phyloP scores from a whole-genome alignment of 2,113 vertebrate genomes.

The Nyctereutes procyonoides region DNA sequence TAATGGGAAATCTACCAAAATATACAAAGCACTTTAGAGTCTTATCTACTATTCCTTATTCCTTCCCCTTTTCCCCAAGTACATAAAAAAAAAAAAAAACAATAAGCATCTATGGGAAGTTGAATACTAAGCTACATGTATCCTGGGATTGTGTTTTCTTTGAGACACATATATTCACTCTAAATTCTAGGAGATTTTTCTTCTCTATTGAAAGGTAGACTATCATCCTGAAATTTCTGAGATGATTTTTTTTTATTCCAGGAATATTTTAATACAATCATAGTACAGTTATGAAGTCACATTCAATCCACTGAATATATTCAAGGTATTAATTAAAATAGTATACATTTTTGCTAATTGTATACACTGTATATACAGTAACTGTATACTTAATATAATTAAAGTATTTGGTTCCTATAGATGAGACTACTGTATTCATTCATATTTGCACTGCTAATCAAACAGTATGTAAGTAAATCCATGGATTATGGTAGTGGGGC shows the following conservation, averaged over 20 bases:
- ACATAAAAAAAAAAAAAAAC: background rate
- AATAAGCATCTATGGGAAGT: background rate
- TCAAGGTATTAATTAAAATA: constrained; percentile 80
- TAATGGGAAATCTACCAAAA: background rate
- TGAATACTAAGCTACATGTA: background rate
- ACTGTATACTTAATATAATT: constrained; percentile 66
- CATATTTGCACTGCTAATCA: constrained; percentile 58
- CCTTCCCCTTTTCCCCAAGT: background rate
- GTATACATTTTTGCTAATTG: constrained; percentile 78
- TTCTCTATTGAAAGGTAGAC: background rate
- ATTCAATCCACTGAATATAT: constrained; percentile 72
- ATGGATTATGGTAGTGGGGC: constrained; percentile 42
- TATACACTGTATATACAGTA: too few relatives aligned
- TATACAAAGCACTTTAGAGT: background rate
- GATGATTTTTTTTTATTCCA: constrained; percentile 61
- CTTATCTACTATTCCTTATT: background rate
- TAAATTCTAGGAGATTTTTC: background rate
- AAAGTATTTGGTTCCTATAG: constrained; percentile 84
- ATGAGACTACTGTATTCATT: constrained; percentile 59
- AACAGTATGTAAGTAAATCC: constrained; percentile 62
- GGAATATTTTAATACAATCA: constrained; percentile 83
- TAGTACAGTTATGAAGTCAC: constrained; percentile 82
- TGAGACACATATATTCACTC: background rate
- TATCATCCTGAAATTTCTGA: background rate
- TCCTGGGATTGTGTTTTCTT: background rate